phyloP scores from a whole-genome alignment of 1,140 invertebrate genomes.

The Venustaconcha ellipsiformis region DNA sequence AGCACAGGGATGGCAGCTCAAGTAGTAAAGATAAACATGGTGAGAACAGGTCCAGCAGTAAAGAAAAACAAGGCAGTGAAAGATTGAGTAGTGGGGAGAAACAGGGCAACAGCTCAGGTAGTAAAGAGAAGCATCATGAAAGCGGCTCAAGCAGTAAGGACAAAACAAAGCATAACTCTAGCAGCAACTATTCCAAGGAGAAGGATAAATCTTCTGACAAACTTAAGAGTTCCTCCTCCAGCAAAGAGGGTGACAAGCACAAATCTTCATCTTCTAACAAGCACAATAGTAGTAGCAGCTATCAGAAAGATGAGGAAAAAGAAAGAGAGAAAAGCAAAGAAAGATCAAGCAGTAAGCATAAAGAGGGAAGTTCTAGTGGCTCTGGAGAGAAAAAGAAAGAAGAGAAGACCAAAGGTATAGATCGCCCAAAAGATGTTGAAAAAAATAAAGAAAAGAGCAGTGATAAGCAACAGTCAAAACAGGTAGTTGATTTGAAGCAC shows the following conservation, averaged over 20 bases:
- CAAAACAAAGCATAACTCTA: conserved; percentile 26
- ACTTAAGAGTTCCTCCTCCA: conserved; percentile 20
- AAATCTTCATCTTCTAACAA: conserved; percentile 30
- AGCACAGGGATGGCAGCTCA: conserved; percentile 9
- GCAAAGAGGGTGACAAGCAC: conserved; percentile 49
- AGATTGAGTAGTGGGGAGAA: not conserved
- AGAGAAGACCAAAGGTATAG: conserved; percentile 17
- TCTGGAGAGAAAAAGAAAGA: conserved; percentile 25
- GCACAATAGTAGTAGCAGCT: conserved; percentile 33
- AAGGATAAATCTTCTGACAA: conserved; percentile 15
- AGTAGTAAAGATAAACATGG: conserved; percentile 21
- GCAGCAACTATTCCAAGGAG: conserved; percentile 22
- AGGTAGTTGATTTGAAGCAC: not conserved
- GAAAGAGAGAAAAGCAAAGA: conserved; percentile 71
- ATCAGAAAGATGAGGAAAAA: conserved; percentile 26
- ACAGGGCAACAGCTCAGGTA: conserved; percentile 12
- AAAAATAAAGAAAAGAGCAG: conserved; percentile 7
- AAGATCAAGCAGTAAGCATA: conserved; percentile 48
- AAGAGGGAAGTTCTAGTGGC: conserved; percentile 26
- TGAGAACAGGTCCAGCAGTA: conserved; percentile 15
- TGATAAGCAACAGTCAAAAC: conserved; percentile 1
- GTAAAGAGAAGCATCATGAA: conserved; percentile 32
- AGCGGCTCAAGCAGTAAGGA: conserved; percentile 21
- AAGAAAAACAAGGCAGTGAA: conserved; percentile 2
- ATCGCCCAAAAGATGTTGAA: conserved; percentile 21